These are phyloP conservation scores for Lithosia quadra DNA, from an alignment of 2,888 invertebrate species.

Conservation along the genomic window DNA sequence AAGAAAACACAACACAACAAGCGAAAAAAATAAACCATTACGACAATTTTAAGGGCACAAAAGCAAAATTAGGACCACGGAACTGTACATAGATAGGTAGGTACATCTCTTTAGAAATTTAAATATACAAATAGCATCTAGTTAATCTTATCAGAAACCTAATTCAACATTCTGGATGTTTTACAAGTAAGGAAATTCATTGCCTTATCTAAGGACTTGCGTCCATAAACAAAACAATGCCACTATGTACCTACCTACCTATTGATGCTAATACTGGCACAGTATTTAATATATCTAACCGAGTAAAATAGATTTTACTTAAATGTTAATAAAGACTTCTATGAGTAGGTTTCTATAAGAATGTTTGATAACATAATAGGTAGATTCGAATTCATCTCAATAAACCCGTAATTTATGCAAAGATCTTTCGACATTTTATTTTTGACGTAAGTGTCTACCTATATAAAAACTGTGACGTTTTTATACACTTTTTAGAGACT, in stretches of 20 bases:
- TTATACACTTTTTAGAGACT: neutral
- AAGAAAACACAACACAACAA: too few species aligned
- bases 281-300: neutral
- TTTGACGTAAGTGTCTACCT: neutral
- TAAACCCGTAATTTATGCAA: neutral
- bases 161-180: conserved; percentile 40
- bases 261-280: neutral
- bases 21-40: too few species aligned
- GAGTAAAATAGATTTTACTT: neutral
- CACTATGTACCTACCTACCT: too few species aligned
- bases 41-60: neutral
- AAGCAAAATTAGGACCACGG: neutral
- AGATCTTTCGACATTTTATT: neutral
- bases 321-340: too few species aligned
- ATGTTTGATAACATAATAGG: neutral
- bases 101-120: neutral
- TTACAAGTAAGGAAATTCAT: conserved; percentile 27
- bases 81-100: neutral
- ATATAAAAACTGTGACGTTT: neutral
- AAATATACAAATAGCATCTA: neutral
- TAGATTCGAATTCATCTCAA: neutral
- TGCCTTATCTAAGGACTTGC: conserved; percentile 32
- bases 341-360: neutral
- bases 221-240: conserved; percentile 37
- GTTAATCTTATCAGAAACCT: conserved; percentile 47